These are phyloP conservation scores for Lepidotrigona ventralis DNA, from an alignment of 1,140 invertebrate genomes.

Conservation along the genomic window DNA sequence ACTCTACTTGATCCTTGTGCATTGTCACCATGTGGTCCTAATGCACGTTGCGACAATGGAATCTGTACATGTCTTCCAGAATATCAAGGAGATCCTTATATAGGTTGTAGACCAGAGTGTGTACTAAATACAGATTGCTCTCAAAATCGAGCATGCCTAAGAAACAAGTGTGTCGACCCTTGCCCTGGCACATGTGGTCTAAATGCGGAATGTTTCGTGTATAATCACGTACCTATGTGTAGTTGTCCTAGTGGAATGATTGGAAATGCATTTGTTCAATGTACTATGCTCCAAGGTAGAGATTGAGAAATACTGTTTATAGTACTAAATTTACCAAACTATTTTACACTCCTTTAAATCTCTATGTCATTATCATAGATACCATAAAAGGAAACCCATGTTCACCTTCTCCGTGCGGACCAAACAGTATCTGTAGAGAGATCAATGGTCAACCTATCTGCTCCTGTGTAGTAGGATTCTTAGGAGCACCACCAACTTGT, in stretches of 20 bases:
- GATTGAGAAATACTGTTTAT: neutral
- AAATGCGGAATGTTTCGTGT: constrained; percentile 87
- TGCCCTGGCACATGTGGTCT: constrained; percentile 82
- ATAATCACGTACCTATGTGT: constrained; percentile 87
- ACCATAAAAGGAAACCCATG: constrained; percentile 73
- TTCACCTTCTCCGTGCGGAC: constrained; percentile 80
- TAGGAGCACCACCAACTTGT: constrained; percentile 81
- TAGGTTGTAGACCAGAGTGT: constrained; percentile 78
- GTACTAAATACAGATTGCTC: constrained; percentile 77
- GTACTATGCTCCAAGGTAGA: constrained; percentile 74
- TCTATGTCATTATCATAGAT: neutral
- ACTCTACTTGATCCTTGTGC: constrained; percentile 75
- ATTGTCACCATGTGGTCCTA: constrained; percentile 82
- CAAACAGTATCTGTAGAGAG: constrained; percentile 79
- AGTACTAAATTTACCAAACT: too few species aligned
- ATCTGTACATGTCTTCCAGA: constrained; percentile 80
- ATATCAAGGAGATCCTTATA: constrained; percentile 82
- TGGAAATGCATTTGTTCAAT: constrained; percentile 83
- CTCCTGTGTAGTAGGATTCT: constrained; percentile 79
- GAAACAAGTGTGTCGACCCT: constrained; percentile 76
- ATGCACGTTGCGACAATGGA: constrained; percentile 81
- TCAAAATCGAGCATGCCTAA: constrained; percentile 73
- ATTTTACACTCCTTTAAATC: too few species aligned
- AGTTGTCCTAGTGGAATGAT: constrained; percentile 85
- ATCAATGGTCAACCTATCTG: constrained; percentile 79